Evolutionary conservation across 2,113 vertebrate species (phyloP), one percentile per base, ranked within the genome.

Genomic region (Hiodon alosoides): DNA sequence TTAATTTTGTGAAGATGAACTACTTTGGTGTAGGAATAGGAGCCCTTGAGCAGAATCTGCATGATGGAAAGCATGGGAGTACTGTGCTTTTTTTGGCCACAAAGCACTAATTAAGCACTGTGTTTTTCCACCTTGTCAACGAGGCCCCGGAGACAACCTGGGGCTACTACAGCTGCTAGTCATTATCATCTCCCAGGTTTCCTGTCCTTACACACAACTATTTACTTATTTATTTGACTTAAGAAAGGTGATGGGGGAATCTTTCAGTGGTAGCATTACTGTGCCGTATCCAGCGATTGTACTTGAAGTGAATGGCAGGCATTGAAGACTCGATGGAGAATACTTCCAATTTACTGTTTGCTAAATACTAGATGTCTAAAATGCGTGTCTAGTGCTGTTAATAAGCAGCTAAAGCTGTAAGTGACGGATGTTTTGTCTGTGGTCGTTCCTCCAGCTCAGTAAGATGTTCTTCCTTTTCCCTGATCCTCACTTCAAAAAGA

Each of bases 401-500:
- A 11, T 14, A 66, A 31, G 1, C 9, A 17, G 9, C 16, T 66
- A 64, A 3, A 11, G 7, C 16, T 9, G 4, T 16, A 7, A 67
- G 86, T 85, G 7, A 54, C 0, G 7, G 13, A 9, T 46, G 61
- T 10, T 1, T 57, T 7, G 13, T 66, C 8, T 62, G 16, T 53
- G 31, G 50, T 48, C 4, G 31, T 5, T 71, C 13, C 3, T 17
- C 46, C 79, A 94, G 92, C 83, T 94, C 74, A 85, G 84, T 55
- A 94, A 93, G 87, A 92, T 93, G 90, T 93, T 93, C 84, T 94
- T 94, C 85, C 90, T 94, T 61, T 94, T 94, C 79, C 93, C 95
- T 14, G 95, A 96, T 85, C 95, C 95, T 70, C 95, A 97, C 83
- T 97, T 97, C 83, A 97, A 97, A 86, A 94, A 94, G 84, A 97